Evolutionary conservation across 1,140 invertebrate species (phyloP).

Genomic region (Saxidomus purpurata): DNA sequence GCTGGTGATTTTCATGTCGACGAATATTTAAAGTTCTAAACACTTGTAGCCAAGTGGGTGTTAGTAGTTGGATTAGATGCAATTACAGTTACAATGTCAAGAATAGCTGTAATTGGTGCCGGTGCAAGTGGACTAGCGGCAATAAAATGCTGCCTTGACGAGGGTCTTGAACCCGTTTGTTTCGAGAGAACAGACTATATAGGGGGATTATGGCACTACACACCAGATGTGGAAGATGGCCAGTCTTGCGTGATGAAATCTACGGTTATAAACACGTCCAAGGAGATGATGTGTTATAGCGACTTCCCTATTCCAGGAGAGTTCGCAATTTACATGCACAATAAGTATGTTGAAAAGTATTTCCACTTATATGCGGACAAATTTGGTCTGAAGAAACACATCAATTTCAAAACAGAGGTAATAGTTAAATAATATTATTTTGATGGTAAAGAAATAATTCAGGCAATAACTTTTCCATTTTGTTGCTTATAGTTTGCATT

Average conservation of each 20-base stretch:
- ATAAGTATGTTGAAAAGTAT: conserved; percentile 85
- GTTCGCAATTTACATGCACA: conserved; percentile 87
- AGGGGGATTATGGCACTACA: conserved; percentile 82
- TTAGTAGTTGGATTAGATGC: too few relatives aligned
- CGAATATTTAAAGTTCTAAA: too few relatives aligned
- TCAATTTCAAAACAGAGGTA: conserved; percentile 74
- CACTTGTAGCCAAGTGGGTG: too few relatives aligned
- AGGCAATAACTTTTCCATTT: too few relatives aligned
- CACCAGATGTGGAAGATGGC: conserved; percentile 66
- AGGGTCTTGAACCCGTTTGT: conserved; percentile 84
- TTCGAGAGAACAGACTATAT: conserved; percentile 84
- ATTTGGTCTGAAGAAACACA: conserved; percentile 83
- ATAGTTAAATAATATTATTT: not conserved
- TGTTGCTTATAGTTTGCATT: too few relatives aligned
- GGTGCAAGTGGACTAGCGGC: conserved; percentile 85
- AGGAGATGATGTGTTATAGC: conserved; percentile 88
- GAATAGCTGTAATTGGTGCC: conserved; percentile 83
- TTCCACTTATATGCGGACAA: conserved; percentile 86
- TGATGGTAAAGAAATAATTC: too few relatives aligned
- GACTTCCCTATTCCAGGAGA: conserved; percentile 87
- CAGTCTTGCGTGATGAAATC: conserved; percentile 79
- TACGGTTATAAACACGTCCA: conserved; percentile 87
- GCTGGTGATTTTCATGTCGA: too few relatives aligned
- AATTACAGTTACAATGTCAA: too few relatives aligned
- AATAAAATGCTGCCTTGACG: conserved; percentile 86